A percentile compares a stretch with the other conserved stretches of the same genome.
phyloP scores from a whole-genome alignment of 2,113 vertebrate genomes.

The Saccopteryx leptura region DNA sequence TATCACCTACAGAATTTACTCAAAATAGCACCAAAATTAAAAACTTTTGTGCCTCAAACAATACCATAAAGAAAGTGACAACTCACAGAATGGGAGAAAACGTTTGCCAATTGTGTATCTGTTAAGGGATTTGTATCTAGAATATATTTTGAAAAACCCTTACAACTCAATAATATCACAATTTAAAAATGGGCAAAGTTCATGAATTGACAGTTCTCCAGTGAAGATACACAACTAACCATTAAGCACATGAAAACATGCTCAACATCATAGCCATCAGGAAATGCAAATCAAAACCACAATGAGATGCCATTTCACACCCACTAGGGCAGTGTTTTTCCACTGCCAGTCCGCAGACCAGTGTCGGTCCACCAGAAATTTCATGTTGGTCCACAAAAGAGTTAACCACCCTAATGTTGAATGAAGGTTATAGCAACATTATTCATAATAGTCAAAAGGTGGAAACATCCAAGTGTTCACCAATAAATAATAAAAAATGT shows the following conservation, averaged over 20 bases:
- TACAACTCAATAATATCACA: not conserved
- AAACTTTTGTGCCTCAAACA: not conserved
- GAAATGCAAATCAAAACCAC: slow-evolving; percentile 14
- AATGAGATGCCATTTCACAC: not conserved
- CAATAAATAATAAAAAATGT: not conserved
- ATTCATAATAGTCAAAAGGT: not conserved
- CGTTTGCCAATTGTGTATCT: not conserved
- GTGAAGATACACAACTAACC: not conserved
- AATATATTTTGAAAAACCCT: not conserved
- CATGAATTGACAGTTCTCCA: not conserved
- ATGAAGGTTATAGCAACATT: not conserved
- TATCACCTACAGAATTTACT: not conserved
- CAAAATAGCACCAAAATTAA: slow-evolving; percentile 17
- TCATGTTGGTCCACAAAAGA: too few relatives aligned
- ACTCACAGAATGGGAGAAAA: not conserved
- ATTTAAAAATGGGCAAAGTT: slow-evolving; percentile 7
- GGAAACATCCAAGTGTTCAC: not conserved
- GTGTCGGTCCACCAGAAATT: too few relatives aligned
- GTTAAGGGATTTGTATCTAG: not conserved
- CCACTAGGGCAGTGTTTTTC: not conserved
- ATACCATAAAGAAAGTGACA: not conserved
- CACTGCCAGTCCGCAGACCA: too few relatives aligned
- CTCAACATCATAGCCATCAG: not conserved
- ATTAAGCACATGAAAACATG: slow-evolving; percentile 8
- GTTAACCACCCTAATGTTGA: too few relatives aligned